Evolutionary conservation across 2,113 vertebrate genomes (phyloP), one percentile per base, ranked within the genome.

Genomic region (Indicator indicator): DNA sequence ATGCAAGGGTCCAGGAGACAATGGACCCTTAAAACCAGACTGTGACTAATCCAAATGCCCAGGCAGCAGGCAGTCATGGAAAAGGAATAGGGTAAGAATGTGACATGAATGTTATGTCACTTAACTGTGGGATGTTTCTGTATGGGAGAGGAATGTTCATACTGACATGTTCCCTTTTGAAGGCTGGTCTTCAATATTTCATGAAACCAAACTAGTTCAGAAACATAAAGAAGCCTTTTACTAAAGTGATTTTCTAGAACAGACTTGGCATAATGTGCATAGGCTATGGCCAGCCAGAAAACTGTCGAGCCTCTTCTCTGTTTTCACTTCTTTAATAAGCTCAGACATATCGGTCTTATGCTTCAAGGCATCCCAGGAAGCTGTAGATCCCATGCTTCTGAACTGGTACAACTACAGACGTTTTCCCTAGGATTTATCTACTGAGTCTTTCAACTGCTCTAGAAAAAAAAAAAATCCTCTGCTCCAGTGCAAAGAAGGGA

Each of bases 151-250:
- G 67, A 80, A 78, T 65, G 85, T 93, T 97, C 0, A 0, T 80
- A 72, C 64, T 93, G 95, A 94, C 17, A 5, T 86, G 58, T 79
- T 95, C 62, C 54, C 33, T 96, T 95, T 88, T 92, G 94, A 83
- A 3, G 18, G 54, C 68, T 75, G 77, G 42, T 89, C 44, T 96
- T 96, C 89, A 97, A 97, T 96, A 93, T 96, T 97, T 96, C 77
- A 96, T 95, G 64, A 91, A 94, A 95, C 75, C 58, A 95, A 95
- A 94, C 86, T 93, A 88, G 94, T 91, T 94, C 85, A 94, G 92
- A 93, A 95, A 94, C 74, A 95, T 87, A 84, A 96, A 97, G 92
- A 69, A 96, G 73, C 88, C 90, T 96, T 97, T 96, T 95, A 90
- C 89, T 94, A 67, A 94, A 93, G 89, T 95, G 95, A 96, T 96